Conservation (phyloP, 2,888 invertebrate genomes). For the Folsomia candida region DNA sequence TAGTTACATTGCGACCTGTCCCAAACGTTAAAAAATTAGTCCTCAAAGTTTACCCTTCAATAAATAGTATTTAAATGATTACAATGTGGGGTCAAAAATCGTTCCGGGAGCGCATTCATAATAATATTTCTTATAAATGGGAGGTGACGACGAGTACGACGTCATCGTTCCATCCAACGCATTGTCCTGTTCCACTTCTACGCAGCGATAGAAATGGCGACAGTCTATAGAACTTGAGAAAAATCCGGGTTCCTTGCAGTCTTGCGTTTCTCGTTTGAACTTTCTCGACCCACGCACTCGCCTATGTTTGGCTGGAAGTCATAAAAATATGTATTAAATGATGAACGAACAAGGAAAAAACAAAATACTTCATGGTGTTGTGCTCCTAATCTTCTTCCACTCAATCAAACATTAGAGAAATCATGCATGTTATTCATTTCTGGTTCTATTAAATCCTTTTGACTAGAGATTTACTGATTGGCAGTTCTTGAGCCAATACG, state of each 20-base stretch:
- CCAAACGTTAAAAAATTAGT: too few species aligned
- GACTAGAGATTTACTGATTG: too few species aligned
- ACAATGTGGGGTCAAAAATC: conserved; percentile 33
- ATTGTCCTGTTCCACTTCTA: conserved; percentile 22
- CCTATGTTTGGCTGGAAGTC: background rate
- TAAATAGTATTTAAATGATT: background rate
- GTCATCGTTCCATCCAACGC: conserved; percentile 4
- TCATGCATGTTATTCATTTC: too few species aligned
- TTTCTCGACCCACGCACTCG: conserved; percentile 11
- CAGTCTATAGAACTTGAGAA: conserved; percentile 33
- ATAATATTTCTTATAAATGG: conserved; percentile 28
- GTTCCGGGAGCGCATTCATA: conserved; percentile 42
- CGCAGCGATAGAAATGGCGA: conserved; percentile 38
- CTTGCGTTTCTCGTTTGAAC: conserved; percentile 9
- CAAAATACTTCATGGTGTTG: background rate
- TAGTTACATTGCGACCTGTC: conserved; percentile 28
- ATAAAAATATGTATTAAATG: background rate
- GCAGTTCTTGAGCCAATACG: too few species aligned
- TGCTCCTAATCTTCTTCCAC: background rate
- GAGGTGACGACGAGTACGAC: background rate
- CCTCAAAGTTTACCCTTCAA: conserved; percentile 1
- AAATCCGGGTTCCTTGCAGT: conserved; percentile 17
- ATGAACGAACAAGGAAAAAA: background rate
- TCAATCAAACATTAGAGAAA: background rate
- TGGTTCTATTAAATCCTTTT: too few species aligned